Conservation (phyloP, 2,797 vertebrate genomes). For the Urophycis tenuis region DNA sequence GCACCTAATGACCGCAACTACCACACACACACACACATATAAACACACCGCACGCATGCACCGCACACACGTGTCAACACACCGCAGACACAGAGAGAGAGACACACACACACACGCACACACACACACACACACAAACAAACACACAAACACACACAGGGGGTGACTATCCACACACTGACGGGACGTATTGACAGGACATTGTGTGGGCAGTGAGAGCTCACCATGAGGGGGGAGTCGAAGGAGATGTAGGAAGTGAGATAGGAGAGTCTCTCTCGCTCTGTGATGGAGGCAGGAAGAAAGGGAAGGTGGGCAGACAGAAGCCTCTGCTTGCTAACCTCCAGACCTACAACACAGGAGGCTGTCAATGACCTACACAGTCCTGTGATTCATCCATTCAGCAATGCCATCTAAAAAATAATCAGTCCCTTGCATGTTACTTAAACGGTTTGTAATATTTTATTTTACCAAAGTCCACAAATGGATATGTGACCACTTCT, state of each 20-base stretch:
- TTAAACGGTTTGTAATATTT: conserved; percentile 4
- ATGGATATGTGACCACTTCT: conserved; percentile 85
- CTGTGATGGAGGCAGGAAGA: conserved; percentile 77
- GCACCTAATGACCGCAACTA: conserved; percentile 85
- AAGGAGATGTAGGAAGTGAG: conserved; percentile 89
- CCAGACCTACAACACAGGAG: conserved; percentile 68
- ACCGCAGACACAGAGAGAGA: background rate
- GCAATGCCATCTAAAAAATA: background rate
- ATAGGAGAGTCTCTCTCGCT: conserved; percentile 82
- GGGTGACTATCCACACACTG: conserved; percentile 17
- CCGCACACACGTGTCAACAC: background rate
- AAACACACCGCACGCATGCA: conserved; percentile 1
- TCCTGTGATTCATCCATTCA: background rate
- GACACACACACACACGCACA: conserved; percentile 22
- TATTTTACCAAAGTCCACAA: conserved; percentile 84
- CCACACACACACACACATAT: conserved; percentile 15
- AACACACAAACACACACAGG: conserved; percentile 13
- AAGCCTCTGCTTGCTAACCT: conserved; percentile 88
- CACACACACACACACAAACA: background rate
- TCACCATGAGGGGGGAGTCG: conserved; percentile 82
- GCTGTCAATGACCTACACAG: conserved; percentile 19
- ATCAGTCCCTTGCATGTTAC: background rate
- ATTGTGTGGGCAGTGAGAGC: conserved; percentile 36
- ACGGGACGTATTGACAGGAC: conserved; percentile 20
- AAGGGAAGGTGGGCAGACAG: conserved; percentile 82